A percentile compares a stretch with the other conserved stretches of the same genome.
Conservation (phyloP, 2,888 invertebrate species). For the Trichacis sp. region DNA sequence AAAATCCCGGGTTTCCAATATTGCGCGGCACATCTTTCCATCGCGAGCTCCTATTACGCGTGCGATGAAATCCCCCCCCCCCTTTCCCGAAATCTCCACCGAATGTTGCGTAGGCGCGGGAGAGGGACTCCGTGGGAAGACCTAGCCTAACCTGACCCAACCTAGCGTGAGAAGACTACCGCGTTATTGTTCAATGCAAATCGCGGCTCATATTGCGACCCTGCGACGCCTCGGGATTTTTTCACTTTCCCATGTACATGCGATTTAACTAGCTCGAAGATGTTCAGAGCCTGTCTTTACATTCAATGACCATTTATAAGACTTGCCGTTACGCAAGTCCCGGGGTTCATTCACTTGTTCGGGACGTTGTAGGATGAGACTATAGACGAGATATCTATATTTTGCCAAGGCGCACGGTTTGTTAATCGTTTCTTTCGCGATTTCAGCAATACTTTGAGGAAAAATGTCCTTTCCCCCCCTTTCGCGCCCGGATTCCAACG, state of each 20-base stretch:
- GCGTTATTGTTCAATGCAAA: conserved; percentile 40
- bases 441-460: neutral
- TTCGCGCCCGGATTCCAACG: too few relatives aligned
- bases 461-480: too few relatives aligned
- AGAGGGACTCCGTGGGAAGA: conserved; percentile 19
- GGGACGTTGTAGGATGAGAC: neutral
- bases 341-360: conserved; percentile 4
- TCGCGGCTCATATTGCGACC: conserved; percentile 30
- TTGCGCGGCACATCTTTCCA: neutral
- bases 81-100: too few relatives aligned
- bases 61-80: too few relatives aligned
- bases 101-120: conserved; percentile 3
- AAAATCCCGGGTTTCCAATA: neutral
- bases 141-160: too few relatives aligned
- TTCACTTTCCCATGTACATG: conserved; percentile 31
- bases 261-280: conserved; percentile 30
- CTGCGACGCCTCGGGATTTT: conserved; percentile 32
- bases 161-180: too few relatives aligned
- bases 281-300: conserved; percentile 21
- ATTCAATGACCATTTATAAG: conserved; percentile 25
- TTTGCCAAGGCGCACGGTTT: neutral
- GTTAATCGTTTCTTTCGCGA: neutral
- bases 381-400: neutral
- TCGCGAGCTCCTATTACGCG: neutral
- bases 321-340: conserved; percentile 18